Evolutionary conservation across 2,797 vertebrate species (phyloP), one percentile per base, ranked within the genome.

Genomic region (Acanthurus leucopareius): DNA sequence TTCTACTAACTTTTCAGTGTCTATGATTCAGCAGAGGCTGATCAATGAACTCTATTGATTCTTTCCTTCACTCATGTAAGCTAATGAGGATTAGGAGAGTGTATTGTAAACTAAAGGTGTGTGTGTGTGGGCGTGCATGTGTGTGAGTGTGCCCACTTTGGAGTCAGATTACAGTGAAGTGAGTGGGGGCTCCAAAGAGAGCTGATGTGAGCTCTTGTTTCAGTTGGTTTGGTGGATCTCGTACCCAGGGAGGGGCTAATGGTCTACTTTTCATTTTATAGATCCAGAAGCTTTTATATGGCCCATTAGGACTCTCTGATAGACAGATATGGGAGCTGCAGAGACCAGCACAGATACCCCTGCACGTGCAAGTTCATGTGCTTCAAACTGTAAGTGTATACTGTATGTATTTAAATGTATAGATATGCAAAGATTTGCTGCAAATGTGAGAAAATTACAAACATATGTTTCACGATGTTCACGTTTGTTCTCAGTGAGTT

Each of bases 231-330:
- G 60, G 71, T 73, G 42, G 42, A 86, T 66, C 77, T 80, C 11
- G 10, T 47, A 57, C 56, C 48, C 35, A 51, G 51, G 71, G 77
- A 66, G 78, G 44, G 79, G 72, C 82, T 90, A 91, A 91, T 89
- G 89, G 85, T 86, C 67, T 88, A 51, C 57, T 85, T 84, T 89
- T 76, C 69, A 88, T 83, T 87, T 90, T 90, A 94, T 94, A 82
- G 92, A 94, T 93, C 88, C 83, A 79, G 66, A 83, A 73, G 89
- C 88, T 92, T 92, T 91, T 91, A 92, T 88, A 72, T 6, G 65
- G 59, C 69, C 90, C 88, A 93, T 92, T 92, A 93, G 78, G 77
- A 76, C 65, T 63, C 48, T 15, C 15, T 85, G 83, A 87, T 64
- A 73, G 84, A 77, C 72, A 83, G 76, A 80, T 73, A 71, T 62